Conservation (phyloP, 2,113 vertebrate genomes). For the Nematolebias whitei region DNA sequence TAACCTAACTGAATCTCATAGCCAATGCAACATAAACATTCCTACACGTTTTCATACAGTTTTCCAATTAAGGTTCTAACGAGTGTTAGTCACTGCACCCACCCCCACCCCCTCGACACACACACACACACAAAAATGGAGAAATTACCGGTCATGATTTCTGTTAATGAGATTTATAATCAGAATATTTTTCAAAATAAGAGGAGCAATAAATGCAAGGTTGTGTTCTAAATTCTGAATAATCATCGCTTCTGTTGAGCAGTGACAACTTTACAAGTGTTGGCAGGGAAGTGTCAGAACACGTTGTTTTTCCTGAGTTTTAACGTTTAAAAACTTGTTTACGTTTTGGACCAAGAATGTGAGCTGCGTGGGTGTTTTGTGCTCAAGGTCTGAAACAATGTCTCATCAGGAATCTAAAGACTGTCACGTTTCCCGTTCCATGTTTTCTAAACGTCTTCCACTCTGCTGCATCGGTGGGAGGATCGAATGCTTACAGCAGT, state of each 20-base stretch:
- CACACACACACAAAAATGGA: too few relatives aligned
- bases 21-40: constrained; percentile 24
- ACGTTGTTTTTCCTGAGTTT: background rate
- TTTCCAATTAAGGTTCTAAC: constrained; percentile 42
- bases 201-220: too few relatives aligned
- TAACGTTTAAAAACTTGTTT: background rate
- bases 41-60: constrained; percentile 33
- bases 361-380: background rate
- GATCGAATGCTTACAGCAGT: constrained; percentile 18
- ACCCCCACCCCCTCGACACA: background rate
- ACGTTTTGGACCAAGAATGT: background rate
- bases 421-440: constrained; percentile 54
- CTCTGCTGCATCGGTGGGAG: too few relatives aligned
- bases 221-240: too few relatives aligned
- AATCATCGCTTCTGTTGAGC: too few relatives aligned
- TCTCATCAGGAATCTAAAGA: constrained; percentile 57
- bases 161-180: too few relatives aligned
- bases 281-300: background rate
- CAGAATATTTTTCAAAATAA: constrained; percentile 26
- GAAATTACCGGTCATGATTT: constrained; percentile 34
- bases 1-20: constrained; percentile 14
- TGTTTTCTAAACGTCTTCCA: constrained; percentile 8
- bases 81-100: constrained; percentile 34
- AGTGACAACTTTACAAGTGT: too few relatives aligned
- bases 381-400: constrained; percentile 15